Conservation (phyloP, 1,140 invertebrate genomes). For the Bemisia tabaci region DNA sequence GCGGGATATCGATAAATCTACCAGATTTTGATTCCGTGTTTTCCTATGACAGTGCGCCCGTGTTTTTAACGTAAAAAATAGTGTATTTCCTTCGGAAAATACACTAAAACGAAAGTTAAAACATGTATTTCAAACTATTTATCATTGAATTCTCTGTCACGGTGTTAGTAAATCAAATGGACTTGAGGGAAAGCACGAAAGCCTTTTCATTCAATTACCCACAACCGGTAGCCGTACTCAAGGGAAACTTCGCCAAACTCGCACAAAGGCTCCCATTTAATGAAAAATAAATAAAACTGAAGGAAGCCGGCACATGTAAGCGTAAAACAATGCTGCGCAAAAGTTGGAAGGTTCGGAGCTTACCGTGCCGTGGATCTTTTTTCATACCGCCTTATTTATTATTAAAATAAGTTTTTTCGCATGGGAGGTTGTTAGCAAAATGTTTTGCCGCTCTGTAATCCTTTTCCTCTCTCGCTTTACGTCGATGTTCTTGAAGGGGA, state of each 20-base stretch:
- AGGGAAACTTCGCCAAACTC: not conserved
- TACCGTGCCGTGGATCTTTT: not conserved
- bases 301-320: not conserved
- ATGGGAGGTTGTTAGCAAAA: not conserved
- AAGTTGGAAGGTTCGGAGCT: not conserved
- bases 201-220: not conserved
- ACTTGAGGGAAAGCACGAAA: too few relatives aligned
- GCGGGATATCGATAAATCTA: too few relatives aligned
- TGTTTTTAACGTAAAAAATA: too few relatives aligned
- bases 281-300: not conserved
- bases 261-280: not conserved
- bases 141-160: too few relatives aligned
- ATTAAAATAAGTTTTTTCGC: not conserved
- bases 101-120: too few relatives aligned
- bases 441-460: not conserved
- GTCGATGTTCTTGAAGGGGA: too few relatives aligned
- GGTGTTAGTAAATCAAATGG: too few relatives aligned
- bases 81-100: too few relatives aligned
- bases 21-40: too few relatives aligned
- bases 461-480: too few relatives aligned
- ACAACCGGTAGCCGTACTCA: not conserved
- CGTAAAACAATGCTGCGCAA: not conserved
- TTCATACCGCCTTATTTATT: not conserved
- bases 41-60: too few relatives aligned
- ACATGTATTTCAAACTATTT: too few relatives aligned